Conservation (phyloP, 2,797 vertebrate genomes). For the Centroberyx gerrardi region DNA sequence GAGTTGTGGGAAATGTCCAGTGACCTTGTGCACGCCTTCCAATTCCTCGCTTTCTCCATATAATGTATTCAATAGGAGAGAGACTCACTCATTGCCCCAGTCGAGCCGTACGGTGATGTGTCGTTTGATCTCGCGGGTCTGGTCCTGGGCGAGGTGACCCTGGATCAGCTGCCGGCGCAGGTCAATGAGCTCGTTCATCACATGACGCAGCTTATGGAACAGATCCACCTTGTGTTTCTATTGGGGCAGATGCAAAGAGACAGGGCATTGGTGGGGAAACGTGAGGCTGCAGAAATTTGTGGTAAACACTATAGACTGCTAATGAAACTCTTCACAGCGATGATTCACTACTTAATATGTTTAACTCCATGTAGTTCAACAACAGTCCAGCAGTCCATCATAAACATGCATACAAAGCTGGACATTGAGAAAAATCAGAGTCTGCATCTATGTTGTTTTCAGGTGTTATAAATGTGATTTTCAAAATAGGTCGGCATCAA, state of each 20-base stretch:
- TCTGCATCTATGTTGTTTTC: background rate
- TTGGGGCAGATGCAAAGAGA: slow-evolving; percentile 11
- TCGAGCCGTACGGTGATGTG: slow-evolving; percentile 98
- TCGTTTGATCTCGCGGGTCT: slow-evolving; percentile 97
- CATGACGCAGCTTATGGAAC: slow-evolving; percentile 98
- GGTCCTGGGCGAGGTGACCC: slow-evolving; percentile 98
- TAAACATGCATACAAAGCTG: background rate
- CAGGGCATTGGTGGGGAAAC: background rate
- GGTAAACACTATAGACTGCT: too few relatives aligned
- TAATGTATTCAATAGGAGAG: slow-evolving; percentile 1
- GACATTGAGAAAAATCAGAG: background rate
- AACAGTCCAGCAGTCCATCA: background rate
- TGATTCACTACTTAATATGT: too few relatives aligned
- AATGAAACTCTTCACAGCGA: too few relatives aligned
- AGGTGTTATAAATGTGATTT: background rate
- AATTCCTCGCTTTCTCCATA: background rate
- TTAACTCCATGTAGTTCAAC: background rate
- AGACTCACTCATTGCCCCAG: slow-evolving; percentile 99
- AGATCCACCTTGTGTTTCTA: slow-evolving; percentile 99
- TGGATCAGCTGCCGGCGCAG: slow-evolving; percentile 97
- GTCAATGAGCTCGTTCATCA: slow-evolving; percentile 99
- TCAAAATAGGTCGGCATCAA: background rate
- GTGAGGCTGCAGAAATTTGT: background rate
- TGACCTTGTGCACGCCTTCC: background rate
- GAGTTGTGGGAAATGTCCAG: background rate